Conservation (phyloP, 2,888 invertebrate genomes). For the Acanthosoma haemorrhoidale region DNA sequence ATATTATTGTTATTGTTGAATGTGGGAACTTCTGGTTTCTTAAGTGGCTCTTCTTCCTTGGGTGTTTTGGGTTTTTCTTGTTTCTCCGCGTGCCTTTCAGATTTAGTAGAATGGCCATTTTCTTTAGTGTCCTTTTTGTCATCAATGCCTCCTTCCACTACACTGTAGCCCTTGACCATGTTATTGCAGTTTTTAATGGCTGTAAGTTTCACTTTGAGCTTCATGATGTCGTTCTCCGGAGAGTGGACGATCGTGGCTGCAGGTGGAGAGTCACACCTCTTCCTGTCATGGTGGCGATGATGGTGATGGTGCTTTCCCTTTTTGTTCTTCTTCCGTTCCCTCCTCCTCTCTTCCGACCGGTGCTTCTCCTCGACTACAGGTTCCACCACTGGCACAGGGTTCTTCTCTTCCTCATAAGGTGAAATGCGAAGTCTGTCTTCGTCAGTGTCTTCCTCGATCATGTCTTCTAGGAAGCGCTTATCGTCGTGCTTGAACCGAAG, state of each 20-base stretch:
- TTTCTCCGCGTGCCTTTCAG: conserved; percentile 29
- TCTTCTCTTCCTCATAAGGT: conserved; percentile 32
- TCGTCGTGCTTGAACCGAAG: conserved; percentile 24
- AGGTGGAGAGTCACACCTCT: conserved; percentile 39
- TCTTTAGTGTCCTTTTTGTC: conserved; percentile 24
- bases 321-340: conserved; percentile 41
- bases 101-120: conserved; percentile 22
- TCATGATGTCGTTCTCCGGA: conserved; percentile 42
- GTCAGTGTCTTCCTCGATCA: conserved; percentile 33
- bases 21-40: neutral
- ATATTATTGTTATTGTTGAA: conserved; percentile 20
- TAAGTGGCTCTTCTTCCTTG: conserved; percentile 11
- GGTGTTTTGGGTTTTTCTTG: conserved; percentile 17
- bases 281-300: conserved; percentile 42
- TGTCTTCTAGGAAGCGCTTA: conserved; percentile 30
- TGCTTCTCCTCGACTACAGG: conserved; percentile 25
- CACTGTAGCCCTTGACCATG: conserved; percentile 31
- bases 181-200: conserved; percentile 35
- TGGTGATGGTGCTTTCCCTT: conserved; percentile 42
- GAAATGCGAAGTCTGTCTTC: conserved; percentile 32
- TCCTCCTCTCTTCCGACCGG: conserved; percentile 34
- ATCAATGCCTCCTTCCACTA: conserved; percentile 20
- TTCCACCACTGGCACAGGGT: conserved; percentile 12
- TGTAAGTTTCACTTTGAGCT: conserved; percentile 42
- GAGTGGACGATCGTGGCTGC: conserved; percentile 42